Percentiles rank a stretch among this genome's conserved stretches.
Conservation (phyloP, 2,797 vertebrate species). For the Garrulus glandarius region DNA sequence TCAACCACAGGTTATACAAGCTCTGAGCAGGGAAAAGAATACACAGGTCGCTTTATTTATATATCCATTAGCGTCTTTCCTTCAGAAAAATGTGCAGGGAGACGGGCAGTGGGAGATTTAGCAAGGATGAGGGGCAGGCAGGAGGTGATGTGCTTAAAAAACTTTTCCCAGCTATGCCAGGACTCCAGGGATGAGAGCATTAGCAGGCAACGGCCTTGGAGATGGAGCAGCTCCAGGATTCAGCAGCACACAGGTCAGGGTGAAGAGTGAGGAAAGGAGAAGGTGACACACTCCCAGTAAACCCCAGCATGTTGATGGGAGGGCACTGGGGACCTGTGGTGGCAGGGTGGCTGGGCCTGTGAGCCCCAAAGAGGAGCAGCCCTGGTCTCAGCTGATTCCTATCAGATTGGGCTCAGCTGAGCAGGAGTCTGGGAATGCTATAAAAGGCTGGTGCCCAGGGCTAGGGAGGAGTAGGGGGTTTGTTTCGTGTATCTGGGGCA, state of each 20-base stretch:
- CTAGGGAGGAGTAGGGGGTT: rapidly evolving
- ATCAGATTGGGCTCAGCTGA: not conserved
- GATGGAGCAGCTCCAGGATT: not conserved
- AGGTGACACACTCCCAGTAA: not conserved
- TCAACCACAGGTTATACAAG: not conserved
- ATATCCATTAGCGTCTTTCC: not conserved
- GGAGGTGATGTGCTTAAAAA: not conserved
- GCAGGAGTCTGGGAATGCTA: not conserved
- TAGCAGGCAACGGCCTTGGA: not conserved
- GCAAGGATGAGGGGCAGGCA: not conserved
- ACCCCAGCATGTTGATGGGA: not conserved
- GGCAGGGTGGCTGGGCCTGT: not conserved
- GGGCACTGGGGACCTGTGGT: not conserved
- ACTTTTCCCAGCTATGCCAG: not conserved
- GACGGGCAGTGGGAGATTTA: not conserved
- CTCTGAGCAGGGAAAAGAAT: not conserved
- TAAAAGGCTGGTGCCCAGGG: not conserved
- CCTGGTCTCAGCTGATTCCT: not conserved
- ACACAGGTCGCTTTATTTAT: conserved; percentile 17
- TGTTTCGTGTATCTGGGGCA: rapidly evolving
- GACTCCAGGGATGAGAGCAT: not conserved
- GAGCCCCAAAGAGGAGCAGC: not conserved
- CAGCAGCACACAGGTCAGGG: not conserved
- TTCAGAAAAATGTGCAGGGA: not conserved
- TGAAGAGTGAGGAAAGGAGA: not conserved